Percentiles rank a stretch among this genome's conserved stretches.
phyloP scores from a whole-genome alignment of 2,797 vertebrate species.

The Microctenopoma steveboyesi region DNA sequence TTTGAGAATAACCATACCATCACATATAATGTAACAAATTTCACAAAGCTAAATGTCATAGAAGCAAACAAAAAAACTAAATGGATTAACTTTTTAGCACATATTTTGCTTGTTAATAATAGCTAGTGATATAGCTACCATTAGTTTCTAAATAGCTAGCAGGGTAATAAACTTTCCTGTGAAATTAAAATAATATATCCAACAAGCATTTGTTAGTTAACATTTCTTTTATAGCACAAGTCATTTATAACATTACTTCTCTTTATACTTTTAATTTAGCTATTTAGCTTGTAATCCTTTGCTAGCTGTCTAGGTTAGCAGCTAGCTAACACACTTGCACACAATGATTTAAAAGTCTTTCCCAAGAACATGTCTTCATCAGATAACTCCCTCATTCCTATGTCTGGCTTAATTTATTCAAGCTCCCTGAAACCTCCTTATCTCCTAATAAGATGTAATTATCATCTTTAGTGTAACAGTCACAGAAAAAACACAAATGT shows the following conservation, averaged over 20 bases:
- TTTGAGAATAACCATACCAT: neutral
- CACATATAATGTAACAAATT: no score
- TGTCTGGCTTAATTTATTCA: conserved; percentile 9
- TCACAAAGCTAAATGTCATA: neutral
- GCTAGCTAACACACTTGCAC: neutral
- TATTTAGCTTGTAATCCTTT: no score
- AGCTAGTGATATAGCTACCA: neutral
- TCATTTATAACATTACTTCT: neutral
- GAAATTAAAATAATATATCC: neutral
- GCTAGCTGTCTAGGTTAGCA: neutral
- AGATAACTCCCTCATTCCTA: conserved; percentile 1
- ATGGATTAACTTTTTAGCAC: neutral
- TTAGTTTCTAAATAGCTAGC: neutral
- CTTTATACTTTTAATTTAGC: no score
- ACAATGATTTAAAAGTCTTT: conserved; percentile 37
- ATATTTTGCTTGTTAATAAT: neutral
- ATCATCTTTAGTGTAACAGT: conserved; percentile 1
- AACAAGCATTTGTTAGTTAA: neutral
- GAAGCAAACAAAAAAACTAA: neutral
- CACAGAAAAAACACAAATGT: conserved; percentile 28
- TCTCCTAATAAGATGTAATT: conserved; percentile 23
- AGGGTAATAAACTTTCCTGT: neutral
- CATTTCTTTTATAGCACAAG: neutral
- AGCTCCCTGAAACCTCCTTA: neutral
- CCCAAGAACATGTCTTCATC: neutral